Evolutionary conservation across 2,888 invertebrate species (phyloP).

Genomic region (Rugalucina vietnamica): DNA sequence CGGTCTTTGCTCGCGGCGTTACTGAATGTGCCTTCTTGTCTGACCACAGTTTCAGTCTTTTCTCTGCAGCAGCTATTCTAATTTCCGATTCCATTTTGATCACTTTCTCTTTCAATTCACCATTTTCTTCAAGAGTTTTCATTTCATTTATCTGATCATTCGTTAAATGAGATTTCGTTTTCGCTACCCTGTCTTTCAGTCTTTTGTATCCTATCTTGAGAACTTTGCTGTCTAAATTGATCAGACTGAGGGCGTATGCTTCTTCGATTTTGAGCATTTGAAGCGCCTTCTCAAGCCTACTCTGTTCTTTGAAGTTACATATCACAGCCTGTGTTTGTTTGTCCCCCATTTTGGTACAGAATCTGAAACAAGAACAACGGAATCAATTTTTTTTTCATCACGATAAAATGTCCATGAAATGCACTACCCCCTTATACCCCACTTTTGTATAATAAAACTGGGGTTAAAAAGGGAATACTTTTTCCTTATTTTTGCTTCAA

Average conservation of each 20-base stretch:
- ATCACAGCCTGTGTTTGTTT: slow-evolving; percentile 75
- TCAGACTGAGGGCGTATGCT: slow-evolving; percentile 75
- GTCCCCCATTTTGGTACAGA: slow-evolving; percentile 33
- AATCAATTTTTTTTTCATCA: too few relatives aligned
- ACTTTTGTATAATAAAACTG: too few relatives aligned
- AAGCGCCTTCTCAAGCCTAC: slow-evolving; percentile 77
- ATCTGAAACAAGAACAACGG: too few relatives aligned
- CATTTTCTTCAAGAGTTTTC: slow-evolving; percentile 71
- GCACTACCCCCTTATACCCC: too few relatives aligned
- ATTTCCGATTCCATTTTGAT: slow-evolving; percentile 70
- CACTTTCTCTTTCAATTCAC: slow-evolving; percentile 64
- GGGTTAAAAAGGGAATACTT: too few relatives aligned
- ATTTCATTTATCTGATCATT: slow-evolving; percentile 74
- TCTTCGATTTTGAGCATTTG: slow-evolving; percentile 74
- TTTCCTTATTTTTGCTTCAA: too few relatives aligned
- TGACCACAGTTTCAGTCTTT: slow-evolving; percentile 69
- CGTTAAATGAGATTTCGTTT: slow-evolving; percentile 75
- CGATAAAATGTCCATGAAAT: too few relatives aligned
- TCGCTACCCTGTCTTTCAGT: slow-evolving; percentile 76
- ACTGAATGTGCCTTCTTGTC: slow-evolving; percentile 38
- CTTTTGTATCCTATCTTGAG: slow-evolving; percentile 76
- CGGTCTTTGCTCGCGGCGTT: not conserved
- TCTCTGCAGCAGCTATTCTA: slow-evolving; percentile 76
- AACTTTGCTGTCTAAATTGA: slow-evolving; percentile 76
- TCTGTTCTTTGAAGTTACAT: slow-evolving; percentile 77